These are phyloP conservation scores for Polydesmus complanatus DNA, from an alignment of 2,888 invertebrate species.

Conservation along the genomic window DNA sequence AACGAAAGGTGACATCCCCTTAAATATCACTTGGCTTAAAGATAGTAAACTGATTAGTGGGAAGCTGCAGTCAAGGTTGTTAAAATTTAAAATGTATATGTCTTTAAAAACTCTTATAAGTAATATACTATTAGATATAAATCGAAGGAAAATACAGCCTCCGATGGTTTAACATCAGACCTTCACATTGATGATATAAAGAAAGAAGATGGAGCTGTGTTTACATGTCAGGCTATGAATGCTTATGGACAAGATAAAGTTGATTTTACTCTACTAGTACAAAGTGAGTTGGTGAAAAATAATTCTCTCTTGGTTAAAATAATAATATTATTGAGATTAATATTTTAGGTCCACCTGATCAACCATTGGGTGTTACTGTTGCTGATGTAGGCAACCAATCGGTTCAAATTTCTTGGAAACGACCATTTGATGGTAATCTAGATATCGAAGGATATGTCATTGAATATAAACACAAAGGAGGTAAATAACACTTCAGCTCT, in stretches of 20 bases:
- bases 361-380: conserved; percentile 6
- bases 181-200: neutral
- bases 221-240: conserved; percentile 13
- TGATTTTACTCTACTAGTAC: conserved; percentile 5
- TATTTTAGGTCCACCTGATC: conserved; percentile 10
- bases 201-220: conserved; percentile 5
- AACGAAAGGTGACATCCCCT: conserved; percentile 12
- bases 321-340: neutral
- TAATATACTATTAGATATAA: conserved; percentile 1
- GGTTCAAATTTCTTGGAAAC: conserved; percentile 8
- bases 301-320: neutral
- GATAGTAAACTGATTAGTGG: conserved; percentile 7
- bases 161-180: conserved; percentile 7
- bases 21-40: conserved; percentile 13
- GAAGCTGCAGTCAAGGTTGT: neutral
- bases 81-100: too few relatives aligned
- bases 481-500: neutral
- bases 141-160: neutral
- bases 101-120: neutral
- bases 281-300: neutral
- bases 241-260: conserved; percentile 8
- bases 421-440: conserved; percentile 10
- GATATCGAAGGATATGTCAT: conserved; percentile 5
- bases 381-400: conserved; percentile 11
- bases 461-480: conserved; percentile 10